Percentiles rank a stretch among this genome's conserved stretches.
Evolutionary conservation across 1,140 invertebrate species (phyloP).

Genomic region (Pogonognathellus flavescens): DNA sequence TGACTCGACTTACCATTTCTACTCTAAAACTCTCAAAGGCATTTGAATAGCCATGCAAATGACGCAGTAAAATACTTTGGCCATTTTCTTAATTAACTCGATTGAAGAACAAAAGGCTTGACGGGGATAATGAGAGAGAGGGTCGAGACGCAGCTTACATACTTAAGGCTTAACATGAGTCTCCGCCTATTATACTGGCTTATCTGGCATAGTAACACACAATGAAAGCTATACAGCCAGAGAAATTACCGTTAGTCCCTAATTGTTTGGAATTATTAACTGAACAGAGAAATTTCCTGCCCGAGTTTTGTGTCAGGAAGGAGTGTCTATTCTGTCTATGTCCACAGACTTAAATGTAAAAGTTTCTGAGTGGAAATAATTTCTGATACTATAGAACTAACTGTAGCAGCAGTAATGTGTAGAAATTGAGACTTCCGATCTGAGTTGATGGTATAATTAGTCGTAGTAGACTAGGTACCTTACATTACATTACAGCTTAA

Average conservation of each 20-base stretch:
- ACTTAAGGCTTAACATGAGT: background rate
- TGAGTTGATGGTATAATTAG: too few species aligned
- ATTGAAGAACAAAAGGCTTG: constrained; percentile 48
- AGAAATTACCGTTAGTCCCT: background rate
- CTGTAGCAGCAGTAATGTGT: too few species aligned
- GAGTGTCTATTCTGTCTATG: too few species aligned
- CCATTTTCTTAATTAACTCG: constrained; percentile 57
- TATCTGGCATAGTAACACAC: background rate
- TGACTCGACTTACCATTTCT: constrained; percentile 23
- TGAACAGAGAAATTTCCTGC: background rate
- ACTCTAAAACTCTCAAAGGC: constrained; percentile 27
- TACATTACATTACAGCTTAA: background rate
- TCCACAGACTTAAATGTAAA: background rate
- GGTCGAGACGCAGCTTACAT: background rate
- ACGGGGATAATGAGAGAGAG: constrained; percentile 33
- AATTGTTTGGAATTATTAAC: background rate
- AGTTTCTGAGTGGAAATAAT: background rate
- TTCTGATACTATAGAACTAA: too few species aligned
- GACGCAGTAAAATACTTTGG: constrained; percentile 40
- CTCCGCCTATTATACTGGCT: too few species aligned
- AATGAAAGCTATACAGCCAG: background rate
- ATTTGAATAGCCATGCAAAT: constrained; percentile 52
- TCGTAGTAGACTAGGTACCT: background rate
- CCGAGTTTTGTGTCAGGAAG: background rate
- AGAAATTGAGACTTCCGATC: background rate